Percentiles rank a stretch among this genome's conserved stretches.
Evolutionary conservation across 2,888 invertebrate species (phyloP).

Genomic region (Xanthia togata): DNA sequence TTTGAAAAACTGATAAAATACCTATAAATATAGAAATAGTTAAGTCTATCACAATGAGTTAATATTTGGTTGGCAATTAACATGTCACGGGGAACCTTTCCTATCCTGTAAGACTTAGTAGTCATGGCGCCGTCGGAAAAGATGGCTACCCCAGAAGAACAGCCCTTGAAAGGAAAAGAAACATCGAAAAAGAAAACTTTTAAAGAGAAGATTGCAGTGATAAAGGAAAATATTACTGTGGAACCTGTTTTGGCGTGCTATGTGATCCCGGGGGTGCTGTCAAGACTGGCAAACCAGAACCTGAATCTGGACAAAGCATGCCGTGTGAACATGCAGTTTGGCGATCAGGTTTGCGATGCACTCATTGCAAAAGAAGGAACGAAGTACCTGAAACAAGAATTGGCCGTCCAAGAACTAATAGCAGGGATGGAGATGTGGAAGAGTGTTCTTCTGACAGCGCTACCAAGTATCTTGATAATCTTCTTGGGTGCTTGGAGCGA

Average conservation of each 20-base stretch:
- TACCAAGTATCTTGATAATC: slow-evolving; percentile 89
- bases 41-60: slow-evolving; percentile 60
- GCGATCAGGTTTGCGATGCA: slow-evolving; percentile 93
- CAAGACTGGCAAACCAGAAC: slow-evolving; percentile 95
- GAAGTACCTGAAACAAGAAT: slow-evolving; percentile 91
- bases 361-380: slow-evolving; percentile 93
- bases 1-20: slow-evolving; percentile 66
- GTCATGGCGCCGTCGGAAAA: slow-evolving; percentile 49
- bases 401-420: slow-evolving; percentile 90
- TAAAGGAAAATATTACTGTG: slow-evolving; percentile 91
- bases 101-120: slow-evolving; percentile 57
- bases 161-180: slow-evolving; percentile 75
- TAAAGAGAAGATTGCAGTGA: slow-evolving; percentile 83
- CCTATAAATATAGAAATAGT: slow-evolving; percentile 61
- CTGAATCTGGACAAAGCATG: slow-evolving; percentile 96
- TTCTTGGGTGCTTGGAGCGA: slow-evolving; percentile 92
- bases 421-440: slow-evolving; percentile 90
- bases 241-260: slow-evolving; percentile 92
- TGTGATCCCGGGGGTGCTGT: slow-evolving; percentile 91
- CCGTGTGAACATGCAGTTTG: slow-evolving; percentile 93
- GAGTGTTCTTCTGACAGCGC: slow-evolving; percentile 87
- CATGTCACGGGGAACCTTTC: slow-evolving; percentile 42
- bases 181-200: slow-evolving; percentile 77
- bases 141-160: slow-evolving; percentile 79
- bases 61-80: slow-evolving; percentile 70